Conservation (phyloP, 2,797 vertebrate species). For the Lutjanus campechanus region DNA sequence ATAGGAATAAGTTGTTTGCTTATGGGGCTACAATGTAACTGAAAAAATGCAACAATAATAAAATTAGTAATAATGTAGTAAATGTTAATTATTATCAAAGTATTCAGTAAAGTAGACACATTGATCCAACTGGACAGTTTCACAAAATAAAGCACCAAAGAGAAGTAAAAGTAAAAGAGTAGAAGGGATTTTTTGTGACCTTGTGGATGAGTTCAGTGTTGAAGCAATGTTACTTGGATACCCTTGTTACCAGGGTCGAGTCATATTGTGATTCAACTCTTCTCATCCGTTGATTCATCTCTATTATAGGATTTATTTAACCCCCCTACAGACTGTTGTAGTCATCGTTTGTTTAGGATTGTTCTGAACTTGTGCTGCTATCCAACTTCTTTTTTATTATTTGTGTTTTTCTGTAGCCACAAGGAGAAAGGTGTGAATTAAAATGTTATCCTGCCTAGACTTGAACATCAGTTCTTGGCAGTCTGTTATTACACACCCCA, state of each 20-base stretch:
- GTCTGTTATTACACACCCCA: constrained; percentile 66
- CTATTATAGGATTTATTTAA: constrained; percentile 46
- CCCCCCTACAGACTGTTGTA: neutral
- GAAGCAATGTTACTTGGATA: constrained; percentile 32
- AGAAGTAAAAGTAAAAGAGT: neutral
- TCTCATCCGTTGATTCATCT: constrained; percentile 61
- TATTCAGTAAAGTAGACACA: neutral
- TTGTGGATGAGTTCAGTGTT: constrained; percentile 16
- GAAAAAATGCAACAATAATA: too few species aligned
- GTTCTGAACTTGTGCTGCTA: neutral
- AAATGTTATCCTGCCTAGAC: constrained; percentile 73
- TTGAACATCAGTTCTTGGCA: constrained; percentile 69
- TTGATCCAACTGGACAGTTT: neutral
- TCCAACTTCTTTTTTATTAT: neutral
- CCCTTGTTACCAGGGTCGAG: constrained; percentile 41
- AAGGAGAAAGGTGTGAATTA: constrained; percentile 80
- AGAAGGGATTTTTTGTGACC: neutral
- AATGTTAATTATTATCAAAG: too few species aligned
- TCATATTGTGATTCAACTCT: constrained; percentile 68
- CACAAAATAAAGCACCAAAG: neutral
- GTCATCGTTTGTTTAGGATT: neutral
- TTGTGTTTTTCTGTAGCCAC: constrained; percentile 69
- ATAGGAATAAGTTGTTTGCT: too few species aligned
- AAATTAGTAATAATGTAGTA: too few species aligned
- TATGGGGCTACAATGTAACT: too few species aligned